Percentiles rank a stretch among this genome's conserved stretches.
These are phyloP conservation scores for Cinclus mexicanus DNA, from an alignment of 2,113 vertebrate species.

Conservation along the genomic window DNA sequence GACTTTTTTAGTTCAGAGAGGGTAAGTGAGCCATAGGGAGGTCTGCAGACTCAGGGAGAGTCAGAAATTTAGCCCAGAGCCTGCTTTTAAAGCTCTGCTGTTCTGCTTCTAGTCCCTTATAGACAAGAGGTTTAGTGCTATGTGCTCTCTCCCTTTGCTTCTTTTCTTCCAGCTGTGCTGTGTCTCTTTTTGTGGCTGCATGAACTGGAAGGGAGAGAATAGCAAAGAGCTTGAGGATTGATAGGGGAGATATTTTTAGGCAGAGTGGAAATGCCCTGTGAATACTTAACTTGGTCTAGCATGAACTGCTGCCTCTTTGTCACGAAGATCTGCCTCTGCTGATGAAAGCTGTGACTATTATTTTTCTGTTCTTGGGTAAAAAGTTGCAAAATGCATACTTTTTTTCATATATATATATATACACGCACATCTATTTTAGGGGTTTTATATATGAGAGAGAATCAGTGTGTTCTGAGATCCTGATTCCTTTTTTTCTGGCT, in stretches of 20 bases:
- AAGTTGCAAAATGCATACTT: neutral
- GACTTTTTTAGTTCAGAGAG: neutral
- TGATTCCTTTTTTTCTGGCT: neutral
- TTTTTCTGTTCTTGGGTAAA: neutral
- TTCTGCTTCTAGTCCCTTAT: neutral
- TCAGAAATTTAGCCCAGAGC: neutral
- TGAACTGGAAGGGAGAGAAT: neutral
- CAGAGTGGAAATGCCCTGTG: neutral
- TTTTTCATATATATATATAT: neutral
- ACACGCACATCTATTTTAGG: too few species aligned
- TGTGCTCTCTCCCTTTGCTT: neutral
- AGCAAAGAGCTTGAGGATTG: neutral
- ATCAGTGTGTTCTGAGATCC: neutral
- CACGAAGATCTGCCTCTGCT: neutral
- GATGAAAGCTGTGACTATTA: neutral
- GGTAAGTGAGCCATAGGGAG: neutral
- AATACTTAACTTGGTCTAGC: neutral
- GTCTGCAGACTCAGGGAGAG: neutral
- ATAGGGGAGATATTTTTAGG: slow-evolving; percentile 23
- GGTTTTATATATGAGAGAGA: neutral
- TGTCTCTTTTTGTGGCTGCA: neutral
- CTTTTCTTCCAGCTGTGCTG: neutral
- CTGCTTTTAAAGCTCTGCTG: neutral
- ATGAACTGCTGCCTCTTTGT: neutral
- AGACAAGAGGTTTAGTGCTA: neutral